Evolutionary conservation across 2,888 invertebrate species (phyloP), one percentile per base, ranked within the genome.

Genomic region (Chrysotoxum bicinctum): DNA sequence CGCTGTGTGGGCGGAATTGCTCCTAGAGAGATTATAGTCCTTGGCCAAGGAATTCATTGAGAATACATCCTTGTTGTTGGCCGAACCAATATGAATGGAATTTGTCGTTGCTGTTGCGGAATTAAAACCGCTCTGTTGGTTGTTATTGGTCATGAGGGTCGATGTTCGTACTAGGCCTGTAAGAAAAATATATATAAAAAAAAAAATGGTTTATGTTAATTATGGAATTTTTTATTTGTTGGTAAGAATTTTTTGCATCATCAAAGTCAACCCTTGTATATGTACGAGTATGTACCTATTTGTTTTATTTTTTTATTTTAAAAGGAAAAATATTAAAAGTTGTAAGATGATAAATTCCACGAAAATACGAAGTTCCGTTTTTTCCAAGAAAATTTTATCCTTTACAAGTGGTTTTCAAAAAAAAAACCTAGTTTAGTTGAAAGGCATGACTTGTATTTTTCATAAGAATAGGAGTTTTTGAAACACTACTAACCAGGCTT

Each of bases 91-190:
- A 14, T 75, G 74, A 66, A 78, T 75, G 74, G 82, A 74, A 72
- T 83, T 83, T 50, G 76, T 77, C 21, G 75, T 73, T 32, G 79
- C 66, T 68, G 75, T 76, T 48, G 70, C 60, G 32, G 79, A 37
- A 75, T 82, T 79, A 77, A 79, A 80, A 5, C 87, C 82, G 72
- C 79, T 87, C 73, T 87, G 78, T 1, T 86, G 87, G 68, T 88
- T 88, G 74, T 88, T 88, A 52, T 89, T 88, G 60, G 87, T 68
- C 75, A 88, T 77, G 14, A 87, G 54, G 19, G 89, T 87, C n/a
- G 91, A 88, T 76, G 87, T 89, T 16, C 91, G 90, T 35, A 89
- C 73, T 40, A 89, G 87, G 83, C 90, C 91, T 91, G 12, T 48
- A 45, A 32, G 35, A 66, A 69, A n/a, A 73, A 23, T 43, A 14